phyloP scores from a whole-genome alignment of 2,888 invertebrate species.

The Pogonocherus hispidulus region DNA sequence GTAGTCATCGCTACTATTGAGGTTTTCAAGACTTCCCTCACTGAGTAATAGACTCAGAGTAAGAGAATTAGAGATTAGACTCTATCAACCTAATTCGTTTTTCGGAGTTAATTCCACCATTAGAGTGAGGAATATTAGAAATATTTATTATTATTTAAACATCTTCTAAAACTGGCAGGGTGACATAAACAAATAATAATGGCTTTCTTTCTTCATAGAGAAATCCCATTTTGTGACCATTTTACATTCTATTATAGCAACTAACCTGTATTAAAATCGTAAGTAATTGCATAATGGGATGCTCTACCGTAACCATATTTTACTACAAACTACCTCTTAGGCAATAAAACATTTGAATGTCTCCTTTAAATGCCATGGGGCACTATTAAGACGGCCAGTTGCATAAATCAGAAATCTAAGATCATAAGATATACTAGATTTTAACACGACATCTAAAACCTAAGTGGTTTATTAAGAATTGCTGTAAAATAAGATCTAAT shows the following conservation, averaged over 20 bases:
- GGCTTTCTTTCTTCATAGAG: no score
- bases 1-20: no score
- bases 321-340: slow-evolving; percentile 5
- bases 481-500: slow-evolving; percentile 7
- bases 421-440: slow-evolving; percentile 37
- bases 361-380: slow-evolving; percentile 44
- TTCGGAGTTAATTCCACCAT: no score
- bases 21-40: no score
- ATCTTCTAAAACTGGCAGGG: no score
- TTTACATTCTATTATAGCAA: slow-evolving; percentile 6
- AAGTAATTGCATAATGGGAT: slow-evolving; percentile 21
- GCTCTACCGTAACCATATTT: not conserved
- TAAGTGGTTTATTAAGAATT: slow-evolving; percentile 23
- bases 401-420: slow-evolving; percentile 44
- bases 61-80: no score
- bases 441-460: slow-evolving; percentile 39
- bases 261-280: slow-evolving; percentile 6
- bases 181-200: no score
- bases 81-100: no score
- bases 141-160: no score
- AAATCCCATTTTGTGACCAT: not conserved
- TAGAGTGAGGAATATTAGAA: no score
- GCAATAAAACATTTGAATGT: slow-evolving; percentile 50
- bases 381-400: slow-evolving; percentile 49
- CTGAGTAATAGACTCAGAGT: no score